phyloP scores from a whole-genome alignment of 2,113 vertebrate genomes.

The Vombatus ursinus region DNA sequence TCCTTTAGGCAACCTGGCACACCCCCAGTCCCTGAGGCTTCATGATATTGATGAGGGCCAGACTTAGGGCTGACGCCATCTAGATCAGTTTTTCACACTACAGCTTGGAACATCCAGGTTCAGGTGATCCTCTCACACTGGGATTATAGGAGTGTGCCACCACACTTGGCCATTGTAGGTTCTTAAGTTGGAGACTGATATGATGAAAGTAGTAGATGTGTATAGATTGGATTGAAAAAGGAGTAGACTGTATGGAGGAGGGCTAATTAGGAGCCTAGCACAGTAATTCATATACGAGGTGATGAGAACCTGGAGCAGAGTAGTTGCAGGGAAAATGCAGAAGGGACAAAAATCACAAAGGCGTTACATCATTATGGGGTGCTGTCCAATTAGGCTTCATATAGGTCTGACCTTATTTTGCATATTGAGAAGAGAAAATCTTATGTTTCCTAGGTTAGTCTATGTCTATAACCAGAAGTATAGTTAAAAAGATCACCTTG shows the following conservation, averaged over 20 bases:
- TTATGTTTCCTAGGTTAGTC: constrained; percentile 33
- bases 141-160: neutral
- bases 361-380: neutral
- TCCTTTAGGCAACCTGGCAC: neutral
- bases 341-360: constrained; percentile 17
- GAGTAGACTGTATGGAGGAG: constrained; percentile 38
- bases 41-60: neutral
- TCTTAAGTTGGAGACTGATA: constrained; percentile 47
- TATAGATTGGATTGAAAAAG: neutral
- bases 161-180: constrained; percentile 14
- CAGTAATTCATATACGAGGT: constrained; percentile 29
- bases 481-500: constrained; percentile 18
- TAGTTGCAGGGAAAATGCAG: neutral
- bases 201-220: constrained; percentile 50
- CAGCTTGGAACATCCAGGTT: neutral
- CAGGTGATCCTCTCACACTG: neutral
- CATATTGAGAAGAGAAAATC: constrained; percentile 10
- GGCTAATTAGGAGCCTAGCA: constrained; percentile 14
- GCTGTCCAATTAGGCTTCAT: constrained; percentile 12
- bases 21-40: neutral
- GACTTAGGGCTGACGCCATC: neutral
- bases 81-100: neutral
- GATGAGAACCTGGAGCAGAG: neutral
- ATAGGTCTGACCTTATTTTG: constrained; percentile 45
- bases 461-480: constrained; percentile 10